Evolutionary conservation across 2,797 vertebrate species (phyloP).

Genomic region (Arctocebus calabarensis): DNA sequence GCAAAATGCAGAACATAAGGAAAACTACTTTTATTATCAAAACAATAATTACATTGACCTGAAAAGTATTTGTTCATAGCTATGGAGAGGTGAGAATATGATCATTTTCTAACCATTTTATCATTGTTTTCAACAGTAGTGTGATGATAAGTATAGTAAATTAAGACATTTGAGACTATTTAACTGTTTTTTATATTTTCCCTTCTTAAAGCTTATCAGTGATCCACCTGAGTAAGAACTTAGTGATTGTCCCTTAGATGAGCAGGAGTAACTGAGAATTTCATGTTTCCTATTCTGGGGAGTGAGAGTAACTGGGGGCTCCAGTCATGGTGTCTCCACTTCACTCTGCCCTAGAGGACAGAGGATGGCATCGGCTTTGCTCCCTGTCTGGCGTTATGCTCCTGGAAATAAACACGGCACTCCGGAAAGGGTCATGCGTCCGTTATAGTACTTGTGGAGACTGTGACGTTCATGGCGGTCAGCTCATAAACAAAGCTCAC

Average conservation of each 20-base stretch:
- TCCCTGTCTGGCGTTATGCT: not conserved
- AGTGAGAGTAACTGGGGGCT: conserved; percentile 28
- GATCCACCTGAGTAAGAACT: not conserved
- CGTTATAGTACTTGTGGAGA: conserved; percentile 71
- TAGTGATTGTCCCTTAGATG: too few relatives aligned
- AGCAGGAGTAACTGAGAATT: conserved; percentile 56
- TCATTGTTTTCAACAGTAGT: not conserved
- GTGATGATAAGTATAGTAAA: not conserved
- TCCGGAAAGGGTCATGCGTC: conserved; percentile 69
- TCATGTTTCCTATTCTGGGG: conserved; percentile 66
- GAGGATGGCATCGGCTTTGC: conserved; percentile 53
- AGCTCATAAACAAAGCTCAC: conserved; percentile 50
- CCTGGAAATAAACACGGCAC: conserved; percentile 72
- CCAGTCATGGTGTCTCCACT: not conserved
- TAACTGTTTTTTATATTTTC: not conserved
- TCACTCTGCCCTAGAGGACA: conserved; percentile 38
- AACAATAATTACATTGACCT: too few relatives aligned
- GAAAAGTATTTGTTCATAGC: not conserved
- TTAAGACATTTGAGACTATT: not conserved
- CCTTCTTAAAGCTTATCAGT: not conserved
- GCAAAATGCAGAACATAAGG: not conserved
- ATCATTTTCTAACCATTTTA: too few relatives aligned
- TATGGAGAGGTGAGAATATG: rapidly evolving
- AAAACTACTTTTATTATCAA: not conserved
- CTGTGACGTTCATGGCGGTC: conserved; percentile 42